phyloP scores from a whole-genome alignment of 2,888 invertebrate genomes.

The Encarsia formosa region DNA sequence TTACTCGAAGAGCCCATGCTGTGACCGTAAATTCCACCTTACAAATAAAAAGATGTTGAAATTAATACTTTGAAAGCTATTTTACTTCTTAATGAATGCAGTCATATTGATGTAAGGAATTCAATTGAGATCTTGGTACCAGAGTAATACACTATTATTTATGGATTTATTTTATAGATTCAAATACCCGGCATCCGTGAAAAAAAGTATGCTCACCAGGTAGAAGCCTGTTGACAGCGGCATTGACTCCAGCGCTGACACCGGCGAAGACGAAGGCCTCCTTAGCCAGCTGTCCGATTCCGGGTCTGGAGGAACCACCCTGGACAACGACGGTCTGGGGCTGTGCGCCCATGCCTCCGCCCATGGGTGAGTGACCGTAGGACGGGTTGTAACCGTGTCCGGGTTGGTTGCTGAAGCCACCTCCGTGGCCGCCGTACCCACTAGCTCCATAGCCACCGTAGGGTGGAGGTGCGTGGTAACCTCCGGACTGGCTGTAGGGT shows the following conservation, averaged over 20 bases:
- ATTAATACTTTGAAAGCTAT: background rate
- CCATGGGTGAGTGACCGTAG: constrained; percentile 28
- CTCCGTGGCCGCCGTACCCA: constrained; percentile 9
- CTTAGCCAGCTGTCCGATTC: constrained; percentile 48
- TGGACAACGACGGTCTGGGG: constrained; percentile 40
- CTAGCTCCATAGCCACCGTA: constrained; percentile 24
- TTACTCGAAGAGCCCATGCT: constrained; percentile 26
- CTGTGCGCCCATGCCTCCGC: constrained; percentile 34
- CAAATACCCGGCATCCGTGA: background rate
- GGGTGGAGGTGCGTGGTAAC: constrained; percentile 11
- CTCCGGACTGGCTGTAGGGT: constrained; percentile 33
- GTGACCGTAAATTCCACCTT: constrained; percentile 37
- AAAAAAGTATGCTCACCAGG: constrained; percentile 35
- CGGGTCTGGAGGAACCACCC: constrained; percentile 38
- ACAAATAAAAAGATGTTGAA: no score
- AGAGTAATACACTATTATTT: no score
- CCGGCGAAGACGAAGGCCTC: constrained; percentile 48
- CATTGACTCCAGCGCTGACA: constrained; percentile 47
- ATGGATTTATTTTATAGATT: no score
- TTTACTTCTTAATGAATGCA: background rate
- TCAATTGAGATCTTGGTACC: no score
- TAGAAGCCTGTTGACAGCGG: constrained; percentile 44
- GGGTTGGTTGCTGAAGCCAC: constrained; percentile 15
- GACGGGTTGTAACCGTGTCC: constrained; percentile 31
- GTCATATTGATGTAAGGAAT: background rate